Conservation (phyloP, 2,888 invertebrate species). For the Tetheella fluctuosa region DNA sequence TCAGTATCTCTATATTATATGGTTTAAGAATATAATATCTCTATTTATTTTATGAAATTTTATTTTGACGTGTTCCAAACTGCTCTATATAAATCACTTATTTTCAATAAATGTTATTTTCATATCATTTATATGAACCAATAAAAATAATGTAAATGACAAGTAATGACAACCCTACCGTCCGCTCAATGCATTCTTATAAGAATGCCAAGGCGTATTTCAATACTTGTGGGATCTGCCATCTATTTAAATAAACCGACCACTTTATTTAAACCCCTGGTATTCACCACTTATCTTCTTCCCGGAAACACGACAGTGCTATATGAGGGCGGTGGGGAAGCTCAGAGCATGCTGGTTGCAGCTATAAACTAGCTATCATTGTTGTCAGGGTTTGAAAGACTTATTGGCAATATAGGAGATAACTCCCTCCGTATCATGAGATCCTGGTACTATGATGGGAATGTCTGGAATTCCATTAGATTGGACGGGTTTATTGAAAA, state of each 20-base stretch:
- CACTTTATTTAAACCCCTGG: constrained; percentile 28
- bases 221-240: constrained; percentile 55
- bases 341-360: constrained; percentile 27
- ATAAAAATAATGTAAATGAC: constrained; percentile 21
- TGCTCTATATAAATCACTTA: constrained; percentile 20
- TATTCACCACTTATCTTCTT: constrained; percentile 21
- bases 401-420: constrained; percentile 58
- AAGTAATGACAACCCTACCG: constrained; percentile 20
- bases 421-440: constrained; percentile 32
- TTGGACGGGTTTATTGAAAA: constrained; percentile 5
- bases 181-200: constrained; percentile 40
- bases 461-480: constrained; percentile 15
- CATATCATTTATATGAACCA: constrained; percentile 18
- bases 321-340: constrained; percentile 11
- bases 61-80: neutral
- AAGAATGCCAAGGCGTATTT: constrained; percentile 53
- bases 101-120: constrained; percentile 12
- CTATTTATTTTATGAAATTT: too few species aligned
- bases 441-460: constrained; percentile 34
- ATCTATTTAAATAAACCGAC: constrained; percentile 49
- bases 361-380: constrained; percentile 28
- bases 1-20: too few species aligned
- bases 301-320: constrained; percentile 25
- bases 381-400: constrained; percentile 39
- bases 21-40: too few species aligned